Conservation (phyloP, 2,888 invertebrate species). For the Diaphora mendica region DNA sequence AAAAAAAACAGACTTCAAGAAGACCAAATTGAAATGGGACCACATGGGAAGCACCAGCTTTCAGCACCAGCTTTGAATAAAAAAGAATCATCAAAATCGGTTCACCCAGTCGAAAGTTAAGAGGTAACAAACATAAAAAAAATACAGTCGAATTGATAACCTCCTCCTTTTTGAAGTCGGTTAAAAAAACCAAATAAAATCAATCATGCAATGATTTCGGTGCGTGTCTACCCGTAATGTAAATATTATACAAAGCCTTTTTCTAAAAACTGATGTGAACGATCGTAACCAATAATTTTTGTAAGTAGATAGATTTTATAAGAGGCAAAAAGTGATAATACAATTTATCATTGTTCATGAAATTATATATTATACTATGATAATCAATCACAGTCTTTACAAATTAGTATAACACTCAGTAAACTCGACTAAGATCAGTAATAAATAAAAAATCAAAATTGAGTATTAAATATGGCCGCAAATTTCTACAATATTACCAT, state of each 20-base stretch:
- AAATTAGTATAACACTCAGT: neutral
- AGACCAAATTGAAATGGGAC: too few relatives aligned
- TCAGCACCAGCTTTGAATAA: too few relatives aligned
- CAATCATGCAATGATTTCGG: neutral
- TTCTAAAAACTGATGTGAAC: slow-evolving; percentile 15
- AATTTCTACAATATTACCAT: neutral
- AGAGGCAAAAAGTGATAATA: slow-evolving; percentile 22
- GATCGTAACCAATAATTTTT: slow-evolving; percentile 20
- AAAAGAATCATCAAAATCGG: too few relatives aligned
- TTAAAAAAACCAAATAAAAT: too few relatives aligned
- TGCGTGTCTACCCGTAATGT: neutral
- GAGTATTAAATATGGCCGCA: neutral
- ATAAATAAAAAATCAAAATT: neutral
- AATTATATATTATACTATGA: slow-evolving; percentile 14
- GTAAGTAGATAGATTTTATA: slow-evolving; percentile 37
- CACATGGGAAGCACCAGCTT: too few relatives aligned
- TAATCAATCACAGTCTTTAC: slow-evolving; percentile 26
- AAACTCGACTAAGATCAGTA: neutral
- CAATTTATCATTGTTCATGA: slow-evolving; percentile 28
- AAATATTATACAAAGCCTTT: neutral
- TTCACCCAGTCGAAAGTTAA: too few relatives aligned
- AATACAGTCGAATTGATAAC: too few relatives aligned
- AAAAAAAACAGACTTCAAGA: too few relatives aligned
- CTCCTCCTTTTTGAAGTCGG: too few relatives aligned
- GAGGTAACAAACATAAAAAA: too few relatives aligned